phyloP scores from a whole-genome alignment of 2,797 vertebrate species.

The Alosa sapidissima region DNA sequence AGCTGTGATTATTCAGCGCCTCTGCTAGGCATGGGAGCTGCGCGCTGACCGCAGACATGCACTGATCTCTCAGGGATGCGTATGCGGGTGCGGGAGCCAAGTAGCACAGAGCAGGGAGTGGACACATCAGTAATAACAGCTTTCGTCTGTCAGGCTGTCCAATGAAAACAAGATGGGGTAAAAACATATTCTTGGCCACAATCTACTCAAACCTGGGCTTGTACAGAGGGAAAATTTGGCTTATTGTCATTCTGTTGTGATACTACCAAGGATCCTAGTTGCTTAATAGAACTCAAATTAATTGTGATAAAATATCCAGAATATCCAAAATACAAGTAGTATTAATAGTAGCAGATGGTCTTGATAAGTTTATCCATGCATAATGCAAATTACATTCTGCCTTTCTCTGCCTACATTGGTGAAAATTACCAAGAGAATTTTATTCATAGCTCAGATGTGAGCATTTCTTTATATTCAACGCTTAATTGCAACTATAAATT shows the following conservation, averaged over 20 bases:
- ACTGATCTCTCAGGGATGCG: not conserved
- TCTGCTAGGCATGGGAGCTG: not conserved
- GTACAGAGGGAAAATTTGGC: not conserved
- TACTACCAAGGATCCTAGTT: not conserved
- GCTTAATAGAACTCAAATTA: not conserved
- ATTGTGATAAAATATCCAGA: not conserved
- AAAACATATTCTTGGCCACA: constrained; percentile 13
- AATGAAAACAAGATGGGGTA: not conserved
- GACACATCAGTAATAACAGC: constrained; percentile 3
- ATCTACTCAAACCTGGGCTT: not conserved
- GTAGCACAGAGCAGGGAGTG: constrained; percentile 18
- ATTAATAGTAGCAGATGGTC: not conserved
- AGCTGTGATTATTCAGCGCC: constrained; percentile 20
- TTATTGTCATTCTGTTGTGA: not conserved
- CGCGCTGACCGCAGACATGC: not conserved
- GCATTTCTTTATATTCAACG: no score
- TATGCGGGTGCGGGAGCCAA: not conserved
- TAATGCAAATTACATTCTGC: not conserved
- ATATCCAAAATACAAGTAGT: not conserved
- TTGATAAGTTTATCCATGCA: not conserved
- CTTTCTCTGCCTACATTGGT: not conserved
- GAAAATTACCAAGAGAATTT: no score
- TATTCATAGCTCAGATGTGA: no score
- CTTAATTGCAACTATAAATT: no score
- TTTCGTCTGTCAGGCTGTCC: not conserved